Evolutionary conservation across 2,888 invertebrate species (phyloP), one percentile per base, ranked within the genome.

Genomic region (Drepana falcataria): DNA sequence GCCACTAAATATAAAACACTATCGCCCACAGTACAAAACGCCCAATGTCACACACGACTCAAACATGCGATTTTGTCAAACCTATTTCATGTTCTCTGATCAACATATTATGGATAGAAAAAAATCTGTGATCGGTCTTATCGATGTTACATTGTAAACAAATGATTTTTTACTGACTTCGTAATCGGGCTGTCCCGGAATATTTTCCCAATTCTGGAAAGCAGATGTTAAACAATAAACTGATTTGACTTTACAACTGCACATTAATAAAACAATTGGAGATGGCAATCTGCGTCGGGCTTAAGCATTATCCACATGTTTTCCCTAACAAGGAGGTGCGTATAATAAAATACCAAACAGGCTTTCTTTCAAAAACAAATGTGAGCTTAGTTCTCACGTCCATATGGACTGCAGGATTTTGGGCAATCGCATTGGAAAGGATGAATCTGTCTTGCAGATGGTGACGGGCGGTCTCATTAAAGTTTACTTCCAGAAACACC

Each of bases 371-470:
- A 65, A 64, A 63, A 76, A 79, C 79, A 79, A 81, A 81, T 80
- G 78, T 74, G 73, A 60, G 61, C 63, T 69, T 63, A 64, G 79
- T 87, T 87, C 86, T 79, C 87, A 87, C 85, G 82, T 83, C 79
- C 89, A 89, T 83, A 77, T 89, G 89, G 79, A 75, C 69, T 73
- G 81, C 84, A 83, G 83, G 72, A 78, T 88, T 90, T 89, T 87
- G 76, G 88, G 81, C 78, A 86, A 81, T 75, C 68, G 72, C 63
- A 60, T 66, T 69, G 68, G 65, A 68, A 51, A 51, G 71, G 63
- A 64, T 68, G 79, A 85, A 86, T 88, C 85, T 90, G 90, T 68
- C 68, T 72, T 83, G 86, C 90, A 90, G 83, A 88, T 90, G 90
- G 81, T 57, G 65, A 59, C 67, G 53, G 48, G 79, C 80, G 82